Percentiles rank a stretch among this genome's conserved stretches.
Evolutionary conservation across 2,113 vertebrate genomes (phyloP).

Genomic region (Cyanoramphus novaezelandiae): DNA sequence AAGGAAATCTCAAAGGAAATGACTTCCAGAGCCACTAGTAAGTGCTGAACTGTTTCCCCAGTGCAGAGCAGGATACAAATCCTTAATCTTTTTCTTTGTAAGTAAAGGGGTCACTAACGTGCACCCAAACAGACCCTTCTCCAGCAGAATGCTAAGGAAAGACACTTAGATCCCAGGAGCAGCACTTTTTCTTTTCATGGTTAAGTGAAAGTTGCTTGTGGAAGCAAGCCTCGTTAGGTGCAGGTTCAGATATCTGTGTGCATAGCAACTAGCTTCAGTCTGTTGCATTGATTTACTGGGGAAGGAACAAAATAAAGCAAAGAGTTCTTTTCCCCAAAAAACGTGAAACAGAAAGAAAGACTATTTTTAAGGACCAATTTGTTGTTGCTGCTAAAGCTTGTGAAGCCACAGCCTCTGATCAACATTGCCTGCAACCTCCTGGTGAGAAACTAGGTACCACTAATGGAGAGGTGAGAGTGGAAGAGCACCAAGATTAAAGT

Average conservation of each 20-base stretch:
- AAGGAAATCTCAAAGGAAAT: conserved; percentile 48
- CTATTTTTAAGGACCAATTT: conserved; percentile 45
- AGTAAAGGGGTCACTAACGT: not conserved
- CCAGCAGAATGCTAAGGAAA: not conserved
- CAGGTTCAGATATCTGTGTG: not conserved
- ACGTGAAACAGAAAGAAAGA: not conserved
- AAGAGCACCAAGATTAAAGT: conserved; percentile 10
- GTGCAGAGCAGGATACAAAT: not conserved
- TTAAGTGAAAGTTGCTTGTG: not conserved
- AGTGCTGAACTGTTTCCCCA: conserved; percentile 11
- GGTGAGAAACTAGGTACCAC: not conserved
- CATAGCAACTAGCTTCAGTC: not conserved
- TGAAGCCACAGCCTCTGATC: conserved; percentile 28
- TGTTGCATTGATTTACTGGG: not conserved
- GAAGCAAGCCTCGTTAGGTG: not conserved
- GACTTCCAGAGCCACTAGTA: conserved; percentile 25
- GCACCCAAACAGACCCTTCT: not conserved
- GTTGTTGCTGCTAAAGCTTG: not conserved
- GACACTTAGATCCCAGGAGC: not conserved
- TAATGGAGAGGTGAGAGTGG: conserved; percentile 5
- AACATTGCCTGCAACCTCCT: not conserved
- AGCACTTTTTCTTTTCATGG: not conserved
- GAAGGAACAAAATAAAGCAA: not conserved
- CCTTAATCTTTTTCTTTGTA: not conserved
- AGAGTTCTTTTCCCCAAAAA: not conserved